Percentiles rank a stretch among this genome's conserved stretches.
phyloP scores from a whole-genome alignment of 2,113 vertebrate genomes.

The Melanerpes aurifrons region DNA sequence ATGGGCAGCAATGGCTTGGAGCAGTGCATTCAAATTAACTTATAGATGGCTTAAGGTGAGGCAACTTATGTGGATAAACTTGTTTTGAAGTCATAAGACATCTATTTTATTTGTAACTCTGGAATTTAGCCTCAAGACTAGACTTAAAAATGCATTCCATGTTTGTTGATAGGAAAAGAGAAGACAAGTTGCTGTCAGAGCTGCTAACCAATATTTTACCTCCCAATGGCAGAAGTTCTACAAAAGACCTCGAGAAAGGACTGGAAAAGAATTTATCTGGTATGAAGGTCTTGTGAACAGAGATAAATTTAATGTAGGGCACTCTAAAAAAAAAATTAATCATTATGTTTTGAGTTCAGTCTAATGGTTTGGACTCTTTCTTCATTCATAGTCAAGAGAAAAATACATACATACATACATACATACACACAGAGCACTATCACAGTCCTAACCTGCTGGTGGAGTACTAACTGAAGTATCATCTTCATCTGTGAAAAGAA shows the following conservation, averaged over 20 bases:
- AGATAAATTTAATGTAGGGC: neutral
- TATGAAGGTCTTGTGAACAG: neutral
- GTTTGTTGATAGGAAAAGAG: neutral
- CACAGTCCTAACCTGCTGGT: slow-evolving; percentile 80
- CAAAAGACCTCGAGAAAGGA: neutral
- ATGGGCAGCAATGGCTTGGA: neutral
- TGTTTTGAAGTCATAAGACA: neutral
- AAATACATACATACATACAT: slow-evolving; percentile 59
- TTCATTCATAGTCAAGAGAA: neutral
- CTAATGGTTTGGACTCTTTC: neutral
- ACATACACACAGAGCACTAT: slow-evolving; percentile 53
- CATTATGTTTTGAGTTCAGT: neutral
- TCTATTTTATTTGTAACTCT: neutral
- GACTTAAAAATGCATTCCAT: neutral
- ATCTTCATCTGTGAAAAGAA: slow-evolving; percentile 85
- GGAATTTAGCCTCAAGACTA: neutral
- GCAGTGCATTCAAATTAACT: neutral
- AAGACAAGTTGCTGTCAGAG: neutral
- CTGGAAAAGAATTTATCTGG: neutral
- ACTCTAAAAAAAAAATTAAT: neutral
- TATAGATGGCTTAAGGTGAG: neutral
- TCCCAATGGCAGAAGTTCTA: neutral
- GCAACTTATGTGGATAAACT: neutral
- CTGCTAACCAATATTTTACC: neutral
- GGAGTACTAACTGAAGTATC: slow-evolving; percentile 74